Conservation (phyloP, 2,888 invertebrate species). For the Trypoxylon attenuatum region DNA sequence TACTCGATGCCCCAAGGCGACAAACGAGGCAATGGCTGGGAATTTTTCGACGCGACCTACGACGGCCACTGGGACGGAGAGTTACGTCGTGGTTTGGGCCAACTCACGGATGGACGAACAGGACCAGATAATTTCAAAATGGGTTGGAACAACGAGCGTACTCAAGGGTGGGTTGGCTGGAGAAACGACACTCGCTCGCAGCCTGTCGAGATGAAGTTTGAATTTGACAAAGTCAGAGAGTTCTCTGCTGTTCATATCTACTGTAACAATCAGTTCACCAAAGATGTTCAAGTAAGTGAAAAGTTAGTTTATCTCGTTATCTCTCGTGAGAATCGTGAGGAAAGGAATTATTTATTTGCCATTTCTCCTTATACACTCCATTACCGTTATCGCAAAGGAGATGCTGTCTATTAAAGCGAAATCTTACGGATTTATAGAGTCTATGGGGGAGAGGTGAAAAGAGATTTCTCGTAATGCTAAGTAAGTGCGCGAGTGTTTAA, state of each 20-base stretch:
- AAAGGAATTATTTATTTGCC: no score
- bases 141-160: slow-evolving; percentile 75
- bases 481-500: slow-evolving; percentile 25
- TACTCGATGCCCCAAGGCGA: slow-evolving; percentile 95
- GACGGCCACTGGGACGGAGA: slow-evolving; percentile 89
- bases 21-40: slow-evolving; percentile 83
- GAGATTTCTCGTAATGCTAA: no score
- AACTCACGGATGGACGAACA: slow-evolving; percentile 86
- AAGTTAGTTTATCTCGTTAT: no score
- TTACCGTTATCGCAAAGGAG: no score
- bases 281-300: slow-evolving; percentile 86
- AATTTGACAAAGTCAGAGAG: slow-evolving; percentile 90
- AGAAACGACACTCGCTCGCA: slow-evolving; percentile 83
- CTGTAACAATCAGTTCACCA: slow-evolving; percentile 89
- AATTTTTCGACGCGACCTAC: slow-evolving; percentile 89
- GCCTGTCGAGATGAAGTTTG: slow-evolving; percentile 83
- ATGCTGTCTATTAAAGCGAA: no score
- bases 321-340: no score
- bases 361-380: no score
- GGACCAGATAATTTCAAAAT: slow-evolving; percentile 85
- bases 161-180: slow-evolving; percentile 94
- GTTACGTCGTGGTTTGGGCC: slow-evolving; percentile 87
- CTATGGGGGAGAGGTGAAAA: slow-evolving; percentile 11
- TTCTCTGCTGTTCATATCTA: slow-evolving; percentile 88
- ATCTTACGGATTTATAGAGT: not conserved